Conservation (phyloP, 2,113 vertebrate species). For the Zingel zingel region DNA sequence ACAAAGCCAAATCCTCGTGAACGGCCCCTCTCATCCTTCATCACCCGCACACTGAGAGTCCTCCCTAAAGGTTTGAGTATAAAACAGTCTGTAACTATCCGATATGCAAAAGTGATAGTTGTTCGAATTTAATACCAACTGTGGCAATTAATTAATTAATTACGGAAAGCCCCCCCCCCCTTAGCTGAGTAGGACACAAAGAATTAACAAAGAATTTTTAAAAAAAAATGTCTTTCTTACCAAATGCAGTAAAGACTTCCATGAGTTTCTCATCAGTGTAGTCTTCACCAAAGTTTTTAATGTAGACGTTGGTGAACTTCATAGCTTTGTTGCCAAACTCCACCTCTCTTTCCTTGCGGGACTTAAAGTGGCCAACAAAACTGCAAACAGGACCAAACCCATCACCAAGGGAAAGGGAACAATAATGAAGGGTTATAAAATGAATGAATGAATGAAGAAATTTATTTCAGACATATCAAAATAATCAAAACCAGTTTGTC, state of each 20-base stretch:
- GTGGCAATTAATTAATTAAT: background rate
- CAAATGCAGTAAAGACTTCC: slow-evolving; percentile 90
- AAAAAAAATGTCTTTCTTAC: slow-evolving; percentile 73
- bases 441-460: too few species aligned
- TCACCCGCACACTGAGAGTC: slow-evolving; percentile 94
- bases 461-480: too few species aligned
- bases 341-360: slow-evolving; percentile 92
- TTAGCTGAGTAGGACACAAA: background rate
- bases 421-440: background rate
- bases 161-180: too few species aligned
- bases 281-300: slow-evolving; percentile 94
- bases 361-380: slow-evolving; percentile 97
- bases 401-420: background rate
- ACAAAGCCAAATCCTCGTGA: slow-evolving; percentile 96
- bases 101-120: background rate
- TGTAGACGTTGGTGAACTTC: slow-evolving; percentile 96
- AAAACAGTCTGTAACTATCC: background rate
- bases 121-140: background rate
- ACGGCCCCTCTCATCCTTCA: slow-evolving; percentile 89
- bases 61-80: slow-evolving; percentile 84
- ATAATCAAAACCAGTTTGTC: background rate
- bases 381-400: slow-evolving; percentile 74
- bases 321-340: slow-evolving; percentile 89
- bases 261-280: slow-evolving; percentile 88
- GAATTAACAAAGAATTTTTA: background rate